Conservation (phyloP, 2,113 vertebrate species). For the Lepus americanus region DNA sequence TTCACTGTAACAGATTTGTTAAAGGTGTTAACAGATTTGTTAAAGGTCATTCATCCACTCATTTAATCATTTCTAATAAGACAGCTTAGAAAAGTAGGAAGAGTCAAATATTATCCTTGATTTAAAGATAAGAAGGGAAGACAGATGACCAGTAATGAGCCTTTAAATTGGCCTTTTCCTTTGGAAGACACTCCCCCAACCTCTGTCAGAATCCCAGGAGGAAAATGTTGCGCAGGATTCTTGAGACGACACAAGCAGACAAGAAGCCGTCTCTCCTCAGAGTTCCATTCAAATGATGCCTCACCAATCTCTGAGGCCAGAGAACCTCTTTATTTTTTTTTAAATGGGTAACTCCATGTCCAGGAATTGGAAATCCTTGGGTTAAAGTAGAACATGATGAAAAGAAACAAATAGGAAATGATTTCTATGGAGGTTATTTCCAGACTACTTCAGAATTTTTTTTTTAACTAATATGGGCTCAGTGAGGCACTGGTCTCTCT, state of each 20-base stretch:
- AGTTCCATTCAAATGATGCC: neutral
- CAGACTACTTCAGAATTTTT: conserved; percentile 18
- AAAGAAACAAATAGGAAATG: conserved; percentile 55
- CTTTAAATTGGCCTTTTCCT: neutral
- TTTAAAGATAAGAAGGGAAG: neutral
- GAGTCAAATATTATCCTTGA: neutral
- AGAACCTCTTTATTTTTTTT: neutral
- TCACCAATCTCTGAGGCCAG: neutral
- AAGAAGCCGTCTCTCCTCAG: neutral
- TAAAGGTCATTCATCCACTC: neutral
- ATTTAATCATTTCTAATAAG: conserved; percentile 25
- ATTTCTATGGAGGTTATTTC: neutral
- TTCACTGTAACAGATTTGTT: conserved; percentile 16
- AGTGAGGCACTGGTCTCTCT: neutral
- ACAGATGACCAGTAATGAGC: neutral
- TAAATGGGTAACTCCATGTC: neutral
- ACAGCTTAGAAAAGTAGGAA: neutral
- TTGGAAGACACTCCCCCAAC: neutral
- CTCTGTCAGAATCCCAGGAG: neutral
- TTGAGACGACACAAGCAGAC: neutral
- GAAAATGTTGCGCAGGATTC: neutral
- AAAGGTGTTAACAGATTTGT: neutral
- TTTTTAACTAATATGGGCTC: conserved; percentile 38
- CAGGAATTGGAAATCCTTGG: conserved; percentile 7
- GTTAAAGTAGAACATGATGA: neutral